Conservation (phyloP, 2,888 invertebrate species). For the Norana najaformis region DNA sequence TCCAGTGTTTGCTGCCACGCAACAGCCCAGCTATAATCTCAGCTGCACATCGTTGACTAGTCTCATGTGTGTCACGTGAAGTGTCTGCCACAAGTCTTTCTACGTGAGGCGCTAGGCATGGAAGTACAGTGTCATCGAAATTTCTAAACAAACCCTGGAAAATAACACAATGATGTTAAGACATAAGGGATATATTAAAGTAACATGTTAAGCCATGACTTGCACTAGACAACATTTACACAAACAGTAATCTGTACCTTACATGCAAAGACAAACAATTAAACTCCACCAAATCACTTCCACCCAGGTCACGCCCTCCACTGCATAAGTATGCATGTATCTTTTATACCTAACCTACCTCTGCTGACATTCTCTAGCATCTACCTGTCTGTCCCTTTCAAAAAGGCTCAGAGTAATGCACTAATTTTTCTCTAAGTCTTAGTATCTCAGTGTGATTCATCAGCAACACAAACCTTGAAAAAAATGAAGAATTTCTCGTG, state of each 20-base stretch:
- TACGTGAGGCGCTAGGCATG: constrained; percentile 71
- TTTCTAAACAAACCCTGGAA: constrained; percentile 74
- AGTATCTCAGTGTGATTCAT: neutral
- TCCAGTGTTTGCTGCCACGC: constrained; percentile 83
- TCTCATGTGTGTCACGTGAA: constrained; percentile 71
- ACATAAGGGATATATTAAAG: neutral
- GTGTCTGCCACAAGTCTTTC: constrained; percentile 68
- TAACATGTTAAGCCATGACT: neutral
- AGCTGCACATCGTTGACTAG: constrained; percentile 79
- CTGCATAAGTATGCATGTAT: too few species aligned
- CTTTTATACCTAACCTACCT: too few species aligned
- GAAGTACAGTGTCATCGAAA: constrained; percentile 73
- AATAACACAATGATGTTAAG: neutral
- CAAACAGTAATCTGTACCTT: neutral
- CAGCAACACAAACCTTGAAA: constrained; percentile 70
- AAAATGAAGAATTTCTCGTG: constrained; percentile 71
- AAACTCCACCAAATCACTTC: neutral
- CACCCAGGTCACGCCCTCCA: neutral
- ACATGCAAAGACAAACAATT: neutral
- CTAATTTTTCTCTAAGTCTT: neutral
- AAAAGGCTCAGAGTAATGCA: neutral
- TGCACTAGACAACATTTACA: neutral
- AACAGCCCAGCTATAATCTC: constrained; percentile 80
- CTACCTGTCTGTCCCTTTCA: neutral
- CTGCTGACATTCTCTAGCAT: neutral